Percentiles rank a stretch among this genome's conserved stretches.
phyloP scores from a whole-genome alignment of 1,140 invertebrate genomes.

The Drosophila kohkoa region DNA sequence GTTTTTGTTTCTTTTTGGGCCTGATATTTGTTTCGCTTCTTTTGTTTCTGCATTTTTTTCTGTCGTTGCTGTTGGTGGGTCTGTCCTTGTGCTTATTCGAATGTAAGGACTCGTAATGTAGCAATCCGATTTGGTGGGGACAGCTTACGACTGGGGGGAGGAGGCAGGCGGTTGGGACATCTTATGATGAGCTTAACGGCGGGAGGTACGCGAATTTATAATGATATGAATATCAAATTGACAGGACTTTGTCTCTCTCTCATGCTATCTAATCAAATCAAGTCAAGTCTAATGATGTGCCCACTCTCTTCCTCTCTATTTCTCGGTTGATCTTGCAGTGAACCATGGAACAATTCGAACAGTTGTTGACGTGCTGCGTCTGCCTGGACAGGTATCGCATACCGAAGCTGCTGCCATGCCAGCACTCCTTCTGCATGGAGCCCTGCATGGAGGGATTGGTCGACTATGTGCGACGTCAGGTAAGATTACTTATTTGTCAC shows the following conservation, averaged over 20 bases:
- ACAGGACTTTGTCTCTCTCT: constrained; percentile 59
- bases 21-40: not conserved
- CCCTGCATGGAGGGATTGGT: constrained; percentile 98
- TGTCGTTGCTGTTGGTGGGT: not conserved
- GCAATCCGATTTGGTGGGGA: constrained; percentile 61
- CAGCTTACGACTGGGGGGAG: not conserved
- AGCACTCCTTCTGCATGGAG: constrained; percentile 99
- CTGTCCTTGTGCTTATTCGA: constrained; percentile 62
- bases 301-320: not conserved
- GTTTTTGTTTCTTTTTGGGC: constrained; percentile 26
- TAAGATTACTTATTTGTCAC: constrained; percentile 84
- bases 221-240: constrained; percentile 84
- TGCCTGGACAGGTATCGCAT: constrained; percentile 98
- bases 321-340: constrained; percentile 47
- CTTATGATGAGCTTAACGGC: constrained; percentile 72
- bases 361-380: constrained; percentile 98
- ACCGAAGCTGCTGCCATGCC: constrained; percentile 99
- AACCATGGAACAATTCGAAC: constrained; percentile 98
- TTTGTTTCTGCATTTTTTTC: constrained; percentile 31
- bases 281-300: constrained; percentile 67
- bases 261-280: constrained; percentile 71
- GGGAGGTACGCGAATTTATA: constrained; percentile 67
- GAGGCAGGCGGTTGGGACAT: constrained; percentile 8
- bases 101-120: constrained; percentile 61
- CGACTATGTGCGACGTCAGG: constrained; percentile 96